Evolutionary conservation across 2,797 vertebrate genomes (phyloP).

Genomic region (Limnodromus scolopaceus): DNA sequence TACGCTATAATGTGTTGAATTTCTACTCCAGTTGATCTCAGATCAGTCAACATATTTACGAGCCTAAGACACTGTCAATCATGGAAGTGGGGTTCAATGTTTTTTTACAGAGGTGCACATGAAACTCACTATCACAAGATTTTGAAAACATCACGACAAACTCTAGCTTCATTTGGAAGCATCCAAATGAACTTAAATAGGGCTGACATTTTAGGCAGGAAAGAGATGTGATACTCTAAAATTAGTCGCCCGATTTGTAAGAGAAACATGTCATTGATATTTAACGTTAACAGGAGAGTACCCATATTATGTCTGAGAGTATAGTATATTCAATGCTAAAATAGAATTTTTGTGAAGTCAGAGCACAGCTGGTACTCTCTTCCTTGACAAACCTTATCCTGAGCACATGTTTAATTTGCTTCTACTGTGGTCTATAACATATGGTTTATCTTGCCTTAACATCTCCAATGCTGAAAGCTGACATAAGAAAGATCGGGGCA

Average conservation of each 20-base stretch:
- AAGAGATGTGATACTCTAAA: not conserved
- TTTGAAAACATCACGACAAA: not conserved
- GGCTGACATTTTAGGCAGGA: not conserved
- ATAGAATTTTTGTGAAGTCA: not conserved
- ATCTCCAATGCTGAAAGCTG: not conserved
- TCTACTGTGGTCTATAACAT: not conserved
- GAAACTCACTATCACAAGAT: not conserved
- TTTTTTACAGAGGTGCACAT: not conserved
- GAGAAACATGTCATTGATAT: not conserved
- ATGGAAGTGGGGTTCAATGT: not conserved
- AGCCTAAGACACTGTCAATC: not conserved
- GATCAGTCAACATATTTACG: not conserved
- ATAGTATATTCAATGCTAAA: not conserved
- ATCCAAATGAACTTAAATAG: not conserved
- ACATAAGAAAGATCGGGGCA: not conserved
- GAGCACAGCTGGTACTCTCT: rapidly evolving
- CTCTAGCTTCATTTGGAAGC: not conserved
- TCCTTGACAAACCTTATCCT: not conserved
- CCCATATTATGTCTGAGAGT: not conserved
- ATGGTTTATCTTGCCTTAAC: not conserved
- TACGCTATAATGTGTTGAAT: not conserved
- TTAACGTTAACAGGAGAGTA: not conserved
- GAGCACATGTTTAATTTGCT: not conserved
- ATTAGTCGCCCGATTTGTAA: not conserved
- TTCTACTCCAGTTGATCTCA: not conserved